A percentile compares a stretch with the other conserved stretches of the same genome.
phyloP scores from a whole-genome alignment of 2,113 vertebrate species.

The Phainopepla nitens region DNA sequence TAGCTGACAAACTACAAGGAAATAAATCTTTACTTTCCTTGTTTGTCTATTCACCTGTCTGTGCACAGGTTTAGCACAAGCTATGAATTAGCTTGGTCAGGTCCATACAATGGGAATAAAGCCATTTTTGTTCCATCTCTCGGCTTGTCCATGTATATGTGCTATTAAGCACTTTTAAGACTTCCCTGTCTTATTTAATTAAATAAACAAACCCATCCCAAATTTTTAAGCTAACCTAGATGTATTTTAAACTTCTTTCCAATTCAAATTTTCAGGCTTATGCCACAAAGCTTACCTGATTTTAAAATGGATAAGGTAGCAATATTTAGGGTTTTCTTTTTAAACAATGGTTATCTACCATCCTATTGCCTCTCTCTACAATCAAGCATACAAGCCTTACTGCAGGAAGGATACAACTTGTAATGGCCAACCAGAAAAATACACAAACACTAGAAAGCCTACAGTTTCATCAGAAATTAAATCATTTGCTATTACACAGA shows the following conservation, averaged over 20 bases:
- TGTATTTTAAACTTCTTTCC: not conserved
- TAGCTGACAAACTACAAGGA: not conserved
- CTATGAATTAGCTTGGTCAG: not conserved
- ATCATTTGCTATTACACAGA: constrained; percentile 27
- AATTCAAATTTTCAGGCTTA: not conserved
- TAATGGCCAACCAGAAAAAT: constrained; percentile 43
- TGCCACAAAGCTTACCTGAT: not conserved
- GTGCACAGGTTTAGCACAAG: not conserved
- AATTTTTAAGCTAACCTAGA: not conserved
- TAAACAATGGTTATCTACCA: constrained; percentile 36
- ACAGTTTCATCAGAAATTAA: constrained; percentile 47
- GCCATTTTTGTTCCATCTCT: not conserved
- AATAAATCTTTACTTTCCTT: not conserved
- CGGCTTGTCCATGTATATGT: not conserved
- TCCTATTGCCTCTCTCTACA: constrained; percentile 47
- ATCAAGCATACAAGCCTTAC: constrained; percentile 23
- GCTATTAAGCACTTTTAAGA: not conserved
- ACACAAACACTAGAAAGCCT: constrained; percentile 48
- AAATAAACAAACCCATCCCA: not conserved
- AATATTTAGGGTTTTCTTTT: constrained; percentile 66
- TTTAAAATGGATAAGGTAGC: constrained; percentile 5
- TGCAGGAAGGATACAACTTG: constrained; percentile 41
- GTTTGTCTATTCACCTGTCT: not conserved
- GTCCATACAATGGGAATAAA: not conserved
- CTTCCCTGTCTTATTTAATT: not conserved